A percentile compares a stretch with the other conserved stretches of the same genome.
Evolutionary conservation across 1,140 invertebrate species (phyloP).

Genomic region (Cephus cinctus): DNA sequence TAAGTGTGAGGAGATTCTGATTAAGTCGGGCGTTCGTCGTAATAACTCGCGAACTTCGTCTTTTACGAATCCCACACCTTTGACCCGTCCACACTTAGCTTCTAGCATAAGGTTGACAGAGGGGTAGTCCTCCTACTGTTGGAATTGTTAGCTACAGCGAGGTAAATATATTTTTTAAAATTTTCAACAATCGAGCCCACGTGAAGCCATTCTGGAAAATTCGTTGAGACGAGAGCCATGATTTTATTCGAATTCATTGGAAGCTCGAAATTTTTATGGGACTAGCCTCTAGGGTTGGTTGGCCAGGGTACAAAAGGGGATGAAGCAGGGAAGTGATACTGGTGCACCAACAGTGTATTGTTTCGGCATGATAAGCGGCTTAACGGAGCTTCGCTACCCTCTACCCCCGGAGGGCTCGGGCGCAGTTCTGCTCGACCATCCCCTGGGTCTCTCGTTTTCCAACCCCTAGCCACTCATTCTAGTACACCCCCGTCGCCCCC

Average conservation of each 20-base stretch:
- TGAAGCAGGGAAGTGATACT: conserved; percentile 48
- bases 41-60: conserved; percentile 27
- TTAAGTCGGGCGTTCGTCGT: conserved; percentile 33
- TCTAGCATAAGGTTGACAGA: too few relatives aligned
- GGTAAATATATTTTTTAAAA: too few relatives aligned
- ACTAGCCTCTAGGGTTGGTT: conserved; percentile 23
- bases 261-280: conserved; percentile 42
- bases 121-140: too few relatives aligned
- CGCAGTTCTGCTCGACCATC: too few relatives aligned
- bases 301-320: conserved; percentile 1
- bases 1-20: conserved; percentile 52
- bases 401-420: conserved; percentile 25
- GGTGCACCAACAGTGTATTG: conserved; percentile 57
- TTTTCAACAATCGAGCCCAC: too few relatives aligned
- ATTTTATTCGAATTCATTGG: conserved; percentile 40
- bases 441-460: conserved; percentile 3
- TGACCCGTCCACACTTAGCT: too few relatives aligned
- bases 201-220: too few relatives aligned
- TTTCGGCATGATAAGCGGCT: conserved; percentile 59
- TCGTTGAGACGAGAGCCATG: conserved; percentile 17
- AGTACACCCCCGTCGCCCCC: neutral
- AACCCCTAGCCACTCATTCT: neutral
- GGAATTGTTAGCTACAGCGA: too few relatives aligned
- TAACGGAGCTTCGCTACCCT: conserved; percentile 52
- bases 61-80: too few relatives aligned